These are phyloP conservation scores for Microvelia longipes DNA, from an alignment of 1,140 invertebrate genomes.

Conservation along the genomic window DNA sequence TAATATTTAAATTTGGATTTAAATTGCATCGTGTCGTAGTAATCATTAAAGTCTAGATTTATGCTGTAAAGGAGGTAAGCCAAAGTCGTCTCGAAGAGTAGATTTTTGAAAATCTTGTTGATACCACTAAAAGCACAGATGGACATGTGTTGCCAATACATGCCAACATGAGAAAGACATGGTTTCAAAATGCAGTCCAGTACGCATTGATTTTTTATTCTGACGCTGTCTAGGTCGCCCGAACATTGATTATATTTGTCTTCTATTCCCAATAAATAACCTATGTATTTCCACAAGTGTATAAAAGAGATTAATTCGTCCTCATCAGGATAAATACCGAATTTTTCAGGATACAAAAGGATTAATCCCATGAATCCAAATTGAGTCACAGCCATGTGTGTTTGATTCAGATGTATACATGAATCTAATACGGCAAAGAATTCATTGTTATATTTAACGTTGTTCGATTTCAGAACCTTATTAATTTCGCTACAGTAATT, in stretches of 20 bases:
- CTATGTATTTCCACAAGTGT: conserved; percentile 68
- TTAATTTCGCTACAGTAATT: background rate
- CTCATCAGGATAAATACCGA: conserved; percentile 40
- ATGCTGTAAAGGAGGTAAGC: background rate
- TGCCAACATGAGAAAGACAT: background rate
- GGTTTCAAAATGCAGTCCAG: background rate
- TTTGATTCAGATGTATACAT: conserved; percentile 39
- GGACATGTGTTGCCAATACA: background rate
- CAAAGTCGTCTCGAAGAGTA: background rate
- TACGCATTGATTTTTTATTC: background rate
- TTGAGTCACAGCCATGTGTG: conserved; percentile 65
- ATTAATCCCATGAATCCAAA: conserved; percentile 70
- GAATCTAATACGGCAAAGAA: background rate
- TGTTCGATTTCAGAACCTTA: background rate
- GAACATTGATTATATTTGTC: conserved; percentile 50
- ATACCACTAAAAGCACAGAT: background rate
- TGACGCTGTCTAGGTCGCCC: conserved; percentile 20
- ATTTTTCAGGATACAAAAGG: conserved; percentile 43
- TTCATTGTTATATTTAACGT: background rate
- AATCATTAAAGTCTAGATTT: background rate
- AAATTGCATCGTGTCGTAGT: background rate
- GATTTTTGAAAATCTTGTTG: background rate
- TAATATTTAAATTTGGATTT: background rate
- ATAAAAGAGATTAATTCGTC: conserved; percentile 48
- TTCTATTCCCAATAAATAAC: conserved; percentile 60